phyloP scores from a whole-genome alignment of 2,888 invertebrate species.

The Drosophila peninsularis region DNA sequence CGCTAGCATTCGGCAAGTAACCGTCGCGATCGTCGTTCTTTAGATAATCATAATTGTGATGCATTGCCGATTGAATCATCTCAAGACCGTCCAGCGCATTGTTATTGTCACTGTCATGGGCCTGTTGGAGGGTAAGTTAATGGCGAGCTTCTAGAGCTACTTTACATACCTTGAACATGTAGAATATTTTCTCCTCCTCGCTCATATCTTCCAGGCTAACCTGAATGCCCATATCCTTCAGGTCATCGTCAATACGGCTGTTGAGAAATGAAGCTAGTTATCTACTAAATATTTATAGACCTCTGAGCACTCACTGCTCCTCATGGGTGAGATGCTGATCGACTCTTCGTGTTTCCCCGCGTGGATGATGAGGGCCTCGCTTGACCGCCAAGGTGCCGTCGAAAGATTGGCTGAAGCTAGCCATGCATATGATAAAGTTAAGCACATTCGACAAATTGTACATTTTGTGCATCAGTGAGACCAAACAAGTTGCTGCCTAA shows the following conservation, averaged over 20 bases:
- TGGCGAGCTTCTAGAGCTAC: neutral
- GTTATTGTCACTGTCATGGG: slow-evolving; percentile 96
- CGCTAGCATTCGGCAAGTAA: slow-evolving; percentile 78
- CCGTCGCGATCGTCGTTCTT: slow-evolving; percentile 78
- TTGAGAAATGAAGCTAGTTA: slow-evolving; percentile 5
- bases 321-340: slow-evolving; percentile 91
- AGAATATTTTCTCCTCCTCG: slow-evolving; percentile 89
- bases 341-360: slow-evolving; percentile 87
- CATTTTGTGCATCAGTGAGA: slow-evolving; percentile 60
- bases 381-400: slow-evolving; percentile 74
- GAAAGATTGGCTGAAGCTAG: slow-evolving; percentile 75
- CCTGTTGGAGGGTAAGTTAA: slow-evolving; percentile 53
- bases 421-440: slow-evolving; percentile 80
- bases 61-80: slow-evolving; percentile 88
- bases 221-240: slow-evolving; percentile 88
- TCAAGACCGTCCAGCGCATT: slow-evolving; percentile 95
- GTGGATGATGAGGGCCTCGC: slow-evolving; percentile 89
- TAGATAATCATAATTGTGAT: slow-evolving; percentile 86
- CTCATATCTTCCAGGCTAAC: slow-evolving; percentile 89
- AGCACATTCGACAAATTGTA: slow-evolving; percentile 77
- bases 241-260: slow-evolving; percentile 93
- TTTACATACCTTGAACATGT: slow-evolving; percentile 83
- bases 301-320: slow-evolving; percentile 86
- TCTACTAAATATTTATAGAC: neutral
- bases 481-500: slow-evolving; percentile 39